phyloP scores from a whole-genome alignment of 2,113 vertebrate genomes.

The Lophotis ruficrista region DNA sequence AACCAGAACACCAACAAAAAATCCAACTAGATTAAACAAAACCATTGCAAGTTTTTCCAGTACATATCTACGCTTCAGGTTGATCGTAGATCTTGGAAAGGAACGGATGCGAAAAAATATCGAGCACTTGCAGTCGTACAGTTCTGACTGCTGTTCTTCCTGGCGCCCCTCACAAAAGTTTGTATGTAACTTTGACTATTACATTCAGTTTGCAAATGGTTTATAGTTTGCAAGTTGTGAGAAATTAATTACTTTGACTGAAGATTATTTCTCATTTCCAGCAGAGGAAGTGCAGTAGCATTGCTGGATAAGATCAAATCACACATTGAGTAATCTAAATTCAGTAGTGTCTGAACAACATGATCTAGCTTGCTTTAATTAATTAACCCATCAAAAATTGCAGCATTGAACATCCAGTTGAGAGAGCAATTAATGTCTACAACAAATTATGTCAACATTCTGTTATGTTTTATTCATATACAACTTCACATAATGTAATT shows the following conservation, averaged over 20 bases:
- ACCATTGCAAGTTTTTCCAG: not conserved
- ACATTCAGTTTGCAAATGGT: not conserved
- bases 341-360: constrained; percentile 15
- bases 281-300: not conserved
- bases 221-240: not conserved
- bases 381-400: constrained; percentile 63
- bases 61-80: not conserved
- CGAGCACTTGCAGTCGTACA: not conserved
- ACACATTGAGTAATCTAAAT: constrained; percentile 21
- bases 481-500: constrained; percentile 62
- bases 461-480: constrained; percentile 70
- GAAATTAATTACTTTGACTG: constrained; percentile 37
- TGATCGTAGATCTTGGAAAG: not conserved
- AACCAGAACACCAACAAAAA: not conserved
- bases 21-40: not conserved
- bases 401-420: constrained; percentile 32
- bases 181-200: not conserved
- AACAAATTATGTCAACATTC: constrained; percentile 68
- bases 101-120: not conserved
- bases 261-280: constrained; percentile 6
- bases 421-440: constrained; percentile 56
- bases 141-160: not conserved
- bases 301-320: constrained; percentile 29
- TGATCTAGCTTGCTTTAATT: constrained; percentile 50
- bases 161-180: not conserved